phyloP scores from a whole-genome alignment of 30 jellyfish, hydroid and myxozoan genomes.

The Turritopsis rubra region DNA sequence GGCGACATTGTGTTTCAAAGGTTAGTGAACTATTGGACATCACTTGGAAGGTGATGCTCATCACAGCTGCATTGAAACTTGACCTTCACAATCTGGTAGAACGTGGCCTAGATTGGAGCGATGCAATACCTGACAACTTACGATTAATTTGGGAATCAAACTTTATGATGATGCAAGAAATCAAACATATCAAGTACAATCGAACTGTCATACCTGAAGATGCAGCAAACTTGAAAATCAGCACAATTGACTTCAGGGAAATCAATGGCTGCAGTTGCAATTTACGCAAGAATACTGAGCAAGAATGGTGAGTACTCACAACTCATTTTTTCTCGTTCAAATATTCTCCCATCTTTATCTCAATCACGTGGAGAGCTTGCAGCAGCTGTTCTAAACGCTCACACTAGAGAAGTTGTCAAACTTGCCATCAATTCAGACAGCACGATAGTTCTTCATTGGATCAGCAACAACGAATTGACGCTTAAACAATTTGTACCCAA shows the following conservation, averaged over 20 bases:
- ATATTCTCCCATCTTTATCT: slow-evolving; percentile 1
- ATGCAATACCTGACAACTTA: not conserved
- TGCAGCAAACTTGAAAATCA: too few relatives aligned
- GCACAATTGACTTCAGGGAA: not conserved
- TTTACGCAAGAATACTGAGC: too few relatives aligned
- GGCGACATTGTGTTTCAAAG: not conserved
- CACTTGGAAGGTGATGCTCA: not conserved
- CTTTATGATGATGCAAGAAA: not conserved
- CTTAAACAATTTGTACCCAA: too few relatives aligned
- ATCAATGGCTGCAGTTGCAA: not conserved
- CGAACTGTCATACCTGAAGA: too few relatives aligned
- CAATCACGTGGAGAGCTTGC: slow-evolving; percentile 3
- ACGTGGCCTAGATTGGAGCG: not conserved
- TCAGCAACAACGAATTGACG: too few relatives aligned
- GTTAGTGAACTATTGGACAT: not conserved
- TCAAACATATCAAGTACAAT: not conserved
- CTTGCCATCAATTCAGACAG: too few relatives aligned
- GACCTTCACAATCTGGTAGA: not conserved
- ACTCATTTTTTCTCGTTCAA: slow-evolving; percentile 16
- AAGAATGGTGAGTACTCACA: slow-evolving; percentile 3
- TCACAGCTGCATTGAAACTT: not conserved
- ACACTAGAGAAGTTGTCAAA: slow-evolving; percentile 32
- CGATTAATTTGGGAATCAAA: not conserved
- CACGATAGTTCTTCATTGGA: too few relatives aligned
- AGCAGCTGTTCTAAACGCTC: slow-evolving; percentile 13